Percentiles rank a stretch among this genome's conserved stretches.
These are phyloP conservation scores for Pelvicachromis taeniatus DNA, from an alignment of 2,113 vertebrate genomes.

Conservation along the genomic window DNA sequence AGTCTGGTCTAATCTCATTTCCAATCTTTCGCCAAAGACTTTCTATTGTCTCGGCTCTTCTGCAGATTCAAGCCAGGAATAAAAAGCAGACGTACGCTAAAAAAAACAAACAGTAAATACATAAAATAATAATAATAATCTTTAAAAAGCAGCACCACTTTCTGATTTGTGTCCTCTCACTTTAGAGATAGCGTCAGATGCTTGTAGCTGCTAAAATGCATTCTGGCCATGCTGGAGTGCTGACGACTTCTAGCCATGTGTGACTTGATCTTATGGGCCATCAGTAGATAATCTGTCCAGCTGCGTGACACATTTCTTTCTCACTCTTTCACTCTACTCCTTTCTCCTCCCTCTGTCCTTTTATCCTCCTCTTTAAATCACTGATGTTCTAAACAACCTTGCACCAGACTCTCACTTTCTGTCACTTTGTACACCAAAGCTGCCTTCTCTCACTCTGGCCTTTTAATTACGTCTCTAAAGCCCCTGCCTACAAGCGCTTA, in stretches of 20 bases:
- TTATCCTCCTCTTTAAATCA: neutral
- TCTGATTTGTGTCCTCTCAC: rapidly evolving
- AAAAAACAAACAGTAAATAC: neutral
- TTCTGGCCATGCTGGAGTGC: neutral
- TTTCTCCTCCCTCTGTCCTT: neutral
- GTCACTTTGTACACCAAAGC: conserved; percentile 39
- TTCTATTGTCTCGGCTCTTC: neutral
- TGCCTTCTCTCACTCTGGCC: conserved; percentile 25
- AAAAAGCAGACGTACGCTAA: neutral
- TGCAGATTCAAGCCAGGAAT: neutral
- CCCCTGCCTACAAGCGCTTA: conserved; percentile 49
- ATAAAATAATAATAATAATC: neutral
- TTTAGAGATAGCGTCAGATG: neutral
- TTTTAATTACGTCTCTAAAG: conserved; percentile 68
- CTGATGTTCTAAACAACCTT: neutral
- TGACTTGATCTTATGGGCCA: neutral
- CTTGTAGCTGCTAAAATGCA: neutral
- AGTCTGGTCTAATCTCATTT: neutral
- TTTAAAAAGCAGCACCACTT: neutral
- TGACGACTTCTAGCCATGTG: neutral
- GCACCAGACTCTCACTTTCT: conserved; percentile 41
- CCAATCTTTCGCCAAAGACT: neutral
- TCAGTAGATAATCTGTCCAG: conserved; percentile 9
- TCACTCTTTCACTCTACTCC: neutral
- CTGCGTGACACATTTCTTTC: neutral